These are phyloP conservation scores for Cetoscarus ocellatus DNA, from an alignment of 2,797 vertebrate genomes.

Conservation along the genomic window DNA sequence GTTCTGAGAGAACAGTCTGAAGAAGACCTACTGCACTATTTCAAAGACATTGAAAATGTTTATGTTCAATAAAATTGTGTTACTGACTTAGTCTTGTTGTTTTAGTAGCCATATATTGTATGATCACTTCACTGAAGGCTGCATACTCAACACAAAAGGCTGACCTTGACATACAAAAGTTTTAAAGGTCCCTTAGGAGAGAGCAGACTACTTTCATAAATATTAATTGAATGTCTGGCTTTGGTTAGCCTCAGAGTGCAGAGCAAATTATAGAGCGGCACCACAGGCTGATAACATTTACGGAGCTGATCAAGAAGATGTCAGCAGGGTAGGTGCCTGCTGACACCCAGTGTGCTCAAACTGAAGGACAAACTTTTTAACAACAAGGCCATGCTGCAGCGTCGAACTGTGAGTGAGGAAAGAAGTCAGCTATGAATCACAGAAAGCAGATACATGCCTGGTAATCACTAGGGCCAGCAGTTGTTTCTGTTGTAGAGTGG, in stretches of 20 bases:
- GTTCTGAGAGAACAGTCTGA: too few species aligned
- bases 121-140: background rate
- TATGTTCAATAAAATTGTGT: too few species aligned
- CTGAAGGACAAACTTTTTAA: slow-evolving; percentile 41
- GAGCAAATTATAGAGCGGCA: slow-evolving; percentile 17
- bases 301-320: slow-evolving; percentile 36
- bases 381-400: slow-evolving; percentile 14
- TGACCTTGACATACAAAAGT: slow-evolving; percentile 32
- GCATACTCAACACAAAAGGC: slow-evolving; percentile 24
- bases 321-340: slow-evolving; percentile 39
- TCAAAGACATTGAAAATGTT: too few species aligned
- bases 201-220: slow-evolving; percentile 36
- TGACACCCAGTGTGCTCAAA: slow-evolving; percentile 35
- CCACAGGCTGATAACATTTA: slow-evolving; percentile 20
- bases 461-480: too few species aligned
- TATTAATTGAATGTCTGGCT: slow-evolving; percentile 48
- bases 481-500: too few species aligned
- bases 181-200: background rate
- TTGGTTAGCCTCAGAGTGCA: slow-evolving; percentile 15
- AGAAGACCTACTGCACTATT: too few species aligned
- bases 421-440: background rate
- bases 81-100: too few species aligned
- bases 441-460: too few species aligned
- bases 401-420: background rate
- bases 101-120: too few species aligned